Base-by-base conservation (phyloP, 2,888 invertebrate genomes). In the Chironomus riparius region DNA sequence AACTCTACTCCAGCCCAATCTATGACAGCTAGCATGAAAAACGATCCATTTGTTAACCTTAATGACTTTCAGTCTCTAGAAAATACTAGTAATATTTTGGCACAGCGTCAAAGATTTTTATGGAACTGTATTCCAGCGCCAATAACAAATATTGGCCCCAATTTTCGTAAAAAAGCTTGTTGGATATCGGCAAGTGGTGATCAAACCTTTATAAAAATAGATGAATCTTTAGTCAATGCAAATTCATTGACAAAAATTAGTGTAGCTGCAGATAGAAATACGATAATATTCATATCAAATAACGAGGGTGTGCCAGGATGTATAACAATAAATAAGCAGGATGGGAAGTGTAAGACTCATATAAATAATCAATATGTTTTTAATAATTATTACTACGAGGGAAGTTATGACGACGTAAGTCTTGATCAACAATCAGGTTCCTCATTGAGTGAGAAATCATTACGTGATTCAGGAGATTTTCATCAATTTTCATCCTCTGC, bases 151-250 rank as follows among this genome's bases (percentile, higher is more conserved):
- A 86, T 90, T 50, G 98, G 98, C 0, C 91, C 94, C 0, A 89
- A 91, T 77, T 90, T 91, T 85, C 93, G 96, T 0, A 90, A 95
- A 79, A 88, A 93, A 80, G 98, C 95, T 0, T 94, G 94, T 0
- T 97, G 96, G 95, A 89, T 98, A 15, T 92, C 94, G 0, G 97
- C 97, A 4, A 93, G 94, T n/a, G 97, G 95, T 0, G 98, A 98
- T 85, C 94, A 95, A 84, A 98, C 98, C 1, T 96, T 94, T 82
- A 87, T 97, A 70, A 94, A 94, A 83, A 90, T 97, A 75, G 95
- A 97, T 79, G 96, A 97, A 83, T 91, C 92, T 2, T 86, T 96
- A n/a, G 94, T 98, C 78, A 97, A 96, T 83, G 92, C 94, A 0
- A 91, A 94, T 78, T 94, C 93, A 80, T 87, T 98, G 77, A 89